Evolutionary conservation across 2,113 vertebrate species (phyloP), one percentile per base, ranked within the genome.

Genomic region (Alectura lathami): DNA sequence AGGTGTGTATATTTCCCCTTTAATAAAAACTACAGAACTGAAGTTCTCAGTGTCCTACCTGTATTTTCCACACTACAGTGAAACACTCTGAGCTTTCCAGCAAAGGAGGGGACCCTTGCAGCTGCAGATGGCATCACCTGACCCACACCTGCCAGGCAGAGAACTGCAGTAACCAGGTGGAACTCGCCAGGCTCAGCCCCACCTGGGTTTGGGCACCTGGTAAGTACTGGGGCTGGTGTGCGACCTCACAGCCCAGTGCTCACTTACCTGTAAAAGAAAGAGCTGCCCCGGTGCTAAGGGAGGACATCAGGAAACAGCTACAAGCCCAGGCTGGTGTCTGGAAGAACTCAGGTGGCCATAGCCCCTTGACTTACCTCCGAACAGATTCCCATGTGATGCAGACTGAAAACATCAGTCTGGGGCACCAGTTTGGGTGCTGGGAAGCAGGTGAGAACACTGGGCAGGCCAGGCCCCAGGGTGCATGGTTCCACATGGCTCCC

Each of bases 21-120:
- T 83, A 96, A 97, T 97, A 97, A 97, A 97, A 95, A 83, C 79
- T 95, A 14, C 94, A 67, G 50, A 48, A 88, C 70, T 36, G 14
- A 53, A 40, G 17, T 32, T 8, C 30, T 47, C 23, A 51, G 67
- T 59, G 63, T 91, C 79, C 75, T 74, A 3, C 40, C 67, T 21
- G 26, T 34, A 8, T 54, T 32, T 64, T 57, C 42, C 14, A 0
- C 38, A 23, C 45, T 7, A 8, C 30, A 79, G 36, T 5, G 29
- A 63, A 81, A 68, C 23, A 11, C 7, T 40, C 17, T 0, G 3
- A 0, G 6, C 16, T n/a, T 67, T 23, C 32, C 68, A 82, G 66
- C 36, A 42, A 36, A 60, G 62, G 42, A 56, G 32, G 6, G 38
- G 36, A 36, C 4, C 0, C 68, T 57, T 26, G 38, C 1, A 0